phyloP scores from a whole-genome alignment of 2,888 invertebrate genomes.

The Patella depressa region DNA sequence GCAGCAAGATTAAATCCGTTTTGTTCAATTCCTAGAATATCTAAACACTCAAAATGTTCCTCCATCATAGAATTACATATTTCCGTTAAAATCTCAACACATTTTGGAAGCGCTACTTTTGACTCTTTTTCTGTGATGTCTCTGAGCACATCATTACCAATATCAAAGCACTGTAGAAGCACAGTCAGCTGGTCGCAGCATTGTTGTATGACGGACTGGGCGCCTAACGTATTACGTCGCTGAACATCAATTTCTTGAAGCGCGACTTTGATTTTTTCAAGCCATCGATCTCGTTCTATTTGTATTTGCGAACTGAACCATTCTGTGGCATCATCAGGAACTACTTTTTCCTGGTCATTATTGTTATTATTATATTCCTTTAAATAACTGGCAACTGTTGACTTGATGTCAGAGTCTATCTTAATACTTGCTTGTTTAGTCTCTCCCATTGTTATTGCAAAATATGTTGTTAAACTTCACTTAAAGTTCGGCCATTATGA shows the following conservation, averaged over 20 bases:
- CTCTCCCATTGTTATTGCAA: too few species aligned
- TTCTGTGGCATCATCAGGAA: slow-evolving; percentile 42
- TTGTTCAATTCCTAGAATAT: slow-evolving; percentile 37
- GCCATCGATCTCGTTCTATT: slow-evolving; percentile 61
- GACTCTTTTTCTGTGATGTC: slow-evolving; percentile 38
- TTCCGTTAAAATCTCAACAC: slow-evolving; percentile 51
- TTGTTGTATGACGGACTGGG: slow-evolving; percentile 43
- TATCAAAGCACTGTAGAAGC: slow-evolving; percentile 46
- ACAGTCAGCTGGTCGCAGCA: slow-evolving; percentile 44
- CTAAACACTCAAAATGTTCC: slow-evolving; percentile 51
- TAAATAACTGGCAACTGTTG: neutral
- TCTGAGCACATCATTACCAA: slow-evolving; percentile 40
- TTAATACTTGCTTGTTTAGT: neutral
- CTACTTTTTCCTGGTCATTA: slow-evolving; percentile 41
- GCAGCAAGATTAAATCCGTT: slow-evolving; percentile 17
- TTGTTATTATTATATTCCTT: neutral
- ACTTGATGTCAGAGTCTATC: neutral
- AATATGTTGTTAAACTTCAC: too few species aligned
- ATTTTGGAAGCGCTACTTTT: slow-evolving; percentile 43
- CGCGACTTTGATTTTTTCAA: slow-evolving; percentile 57
- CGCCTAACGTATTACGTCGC: slow-evolving; percentile 49
- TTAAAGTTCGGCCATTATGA: too few species aligned
- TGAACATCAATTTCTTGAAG: slow-evolving; percentile 62
- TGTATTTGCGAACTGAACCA: slow-evolving; percentile 61
- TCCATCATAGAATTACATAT: slow-evolving; percentile 50